These are phyloP conservation scores for Bradypus variegatus DNA, from an alignment of 2,797 vertebrate genomes.

Conservation along the genomic window DNA sequence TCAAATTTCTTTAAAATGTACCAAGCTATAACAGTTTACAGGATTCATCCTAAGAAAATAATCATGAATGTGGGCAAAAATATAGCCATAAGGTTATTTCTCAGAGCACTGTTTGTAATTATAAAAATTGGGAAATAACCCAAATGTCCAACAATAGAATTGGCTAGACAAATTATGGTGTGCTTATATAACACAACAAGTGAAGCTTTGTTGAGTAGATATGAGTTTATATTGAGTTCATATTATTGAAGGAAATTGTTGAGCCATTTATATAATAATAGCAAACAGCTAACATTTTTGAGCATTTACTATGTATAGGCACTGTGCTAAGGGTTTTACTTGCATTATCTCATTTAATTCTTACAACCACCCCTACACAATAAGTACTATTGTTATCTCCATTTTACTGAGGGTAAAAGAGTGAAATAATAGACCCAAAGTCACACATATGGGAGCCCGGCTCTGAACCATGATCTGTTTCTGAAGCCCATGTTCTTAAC, in stretches of 20 bases:
- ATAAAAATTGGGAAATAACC: neutral
- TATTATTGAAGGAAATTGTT: neutral
- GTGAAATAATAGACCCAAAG: neutral
- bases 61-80: neutral
- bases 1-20: neutral
- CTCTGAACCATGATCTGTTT: neutral
- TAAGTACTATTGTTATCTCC: neutral
- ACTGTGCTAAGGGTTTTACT: neutral
- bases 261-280: neutral
- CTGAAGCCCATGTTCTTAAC: neutral
- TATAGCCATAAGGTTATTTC: neutral
- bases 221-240: too few relatives aligned
- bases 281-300: neutral
- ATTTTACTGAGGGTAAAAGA: neutral
- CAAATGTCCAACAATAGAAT: neutral
- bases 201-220: too few relatives aligned
- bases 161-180: neutral
- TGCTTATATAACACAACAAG: neutral
- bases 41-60: constrained; percentile 28
- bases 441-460: neutral
- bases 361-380: neutral
- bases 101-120: neutral
- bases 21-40: neutral
- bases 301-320: neutral
- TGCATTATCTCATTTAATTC: constrained; percentile 13